Evolutionary conservation across 2,888 invertebrate species (phyloP).

Genomic region (Lottia gigantea): DNA sequence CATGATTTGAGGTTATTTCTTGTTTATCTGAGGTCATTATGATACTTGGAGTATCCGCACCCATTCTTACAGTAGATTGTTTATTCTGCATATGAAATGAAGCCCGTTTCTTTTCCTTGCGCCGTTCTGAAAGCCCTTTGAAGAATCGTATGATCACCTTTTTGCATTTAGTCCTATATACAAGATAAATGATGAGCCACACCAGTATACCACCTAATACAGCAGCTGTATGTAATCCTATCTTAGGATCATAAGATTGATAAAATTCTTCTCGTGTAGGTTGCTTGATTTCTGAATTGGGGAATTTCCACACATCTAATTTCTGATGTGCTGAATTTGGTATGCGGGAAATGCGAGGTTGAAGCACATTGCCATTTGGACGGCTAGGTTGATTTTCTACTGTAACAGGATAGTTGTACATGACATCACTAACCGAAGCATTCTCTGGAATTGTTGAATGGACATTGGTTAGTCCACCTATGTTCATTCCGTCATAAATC

Average conservation of each 20-base stretch:
- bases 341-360: neutral
- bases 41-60: conserved; percentile 3
- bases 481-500: conserved; percentile 54
- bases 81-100: conserved; percentile 5
- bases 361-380: neutral
- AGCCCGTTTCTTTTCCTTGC: neutral
- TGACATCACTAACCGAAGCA: conserved; percentile 23
- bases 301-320: conserved; percentile 11
- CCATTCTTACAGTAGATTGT: neutral
- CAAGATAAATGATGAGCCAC: conserved; percentile 46
- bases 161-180: conserved; percentile 44
- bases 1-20: neutral
- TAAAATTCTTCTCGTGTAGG: conserved; percentile 36
- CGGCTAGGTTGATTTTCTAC: neutral
- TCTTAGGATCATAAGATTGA: conserved; percentile 46
- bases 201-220: conserved; percentile 50
- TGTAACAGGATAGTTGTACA: conserved; percentile 14
- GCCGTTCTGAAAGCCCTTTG: neutral
- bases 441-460: conserved; percentile 24
- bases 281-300: conserved; percentile 21
- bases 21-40: neutral
- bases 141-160: conserved; percentile 29
- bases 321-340: neutral
- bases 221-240: conserved; percentile 50
- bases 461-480: conserved; percentile 31